phyloP scores from a whole-genome alignment of 2,888 invertebrate species.

The Heliothis peltigera region DNA sequence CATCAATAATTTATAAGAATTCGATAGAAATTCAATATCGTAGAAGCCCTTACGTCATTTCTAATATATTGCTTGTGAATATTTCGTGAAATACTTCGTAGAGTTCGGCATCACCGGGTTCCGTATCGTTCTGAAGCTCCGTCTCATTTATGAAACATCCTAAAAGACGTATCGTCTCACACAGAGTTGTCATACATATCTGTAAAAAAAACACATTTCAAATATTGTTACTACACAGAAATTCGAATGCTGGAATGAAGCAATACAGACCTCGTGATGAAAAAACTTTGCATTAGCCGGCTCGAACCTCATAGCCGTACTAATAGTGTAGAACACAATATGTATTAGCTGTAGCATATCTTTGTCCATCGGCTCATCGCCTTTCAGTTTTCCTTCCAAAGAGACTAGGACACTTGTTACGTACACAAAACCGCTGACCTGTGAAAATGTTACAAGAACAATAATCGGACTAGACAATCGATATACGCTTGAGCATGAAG shows the following conservation, averaged over 20 bases:
- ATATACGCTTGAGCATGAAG: conserved; percentile 1
- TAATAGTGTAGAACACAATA: conserved; percentile 97
- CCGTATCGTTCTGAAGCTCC: conserved; percentile 83
- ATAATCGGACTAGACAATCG: neutral
- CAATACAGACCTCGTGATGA: conserved; percentile 94
- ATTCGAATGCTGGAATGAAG: neutral
- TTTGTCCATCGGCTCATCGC: conserved; percentile 78
- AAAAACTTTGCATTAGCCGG: conserved; percentile 99
- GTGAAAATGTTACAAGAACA: conserved; percentile 23
- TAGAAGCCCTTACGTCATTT: conserved; percentile 89
- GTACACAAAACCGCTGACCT: conserved; percentile 98
- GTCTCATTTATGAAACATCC: conserved; percentile 95
- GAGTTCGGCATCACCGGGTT: conserved; percentile 80
- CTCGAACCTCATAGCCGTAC: conserved; percentile 99
- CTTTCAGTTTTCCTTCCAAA: conserved; percentile 94
- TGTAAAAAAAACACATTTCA: conserved; percentile 71
- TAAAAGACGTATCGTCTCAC: conserved; percentile 96
- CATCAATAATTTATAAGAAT: conserved; percentile 7
- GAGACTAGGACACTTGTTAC: conserved; percentile 98
- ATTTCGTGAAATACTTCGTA: conserved; percentile 92
- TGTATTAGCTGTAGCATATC: conserved; percentile 95
- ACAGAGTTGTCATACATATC: conserved; percentile 98
- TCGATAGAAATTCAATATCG: neutral
- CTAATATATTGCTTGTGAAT: conserved; percentile 94
- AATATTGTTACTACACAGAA: neutral